Percentiles rank a stretch among this genome's conserved stretches.
phyloP scores from a whole-genome alignment of 2,888 invertebrate genomes.

The Strigamia maritima region DNA sequence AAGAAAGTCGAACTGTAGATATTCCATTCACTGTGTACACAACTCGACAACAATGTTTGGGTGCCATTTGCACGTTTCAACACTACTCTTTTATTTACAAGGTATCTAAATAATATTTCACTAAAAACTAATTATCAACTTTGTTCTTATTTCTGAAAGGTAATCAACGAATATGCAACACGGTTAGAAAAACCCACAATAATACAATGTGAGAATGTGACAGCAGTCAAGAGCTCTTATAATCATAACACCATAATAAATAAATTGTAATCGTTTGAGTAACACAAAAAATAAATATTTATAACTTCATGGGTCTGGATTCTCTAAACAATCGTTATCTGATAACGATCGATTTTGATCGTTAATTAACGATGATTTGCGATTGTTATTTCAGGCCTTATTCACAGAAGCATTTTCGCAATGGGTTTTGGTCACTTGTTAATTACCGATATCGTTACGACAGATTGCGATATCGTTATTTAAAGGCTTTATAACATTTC shows the following conservation, averaged over 20 bases:
- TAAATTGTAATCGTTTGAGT: too few species aligned
- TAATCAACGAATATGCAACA: neutral
- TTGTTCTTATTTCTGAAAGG: neutral
- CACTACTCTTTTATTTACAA: slow-evolving; percentile 90
- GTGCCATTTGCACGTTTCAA: slow-evolving; percentile 83
- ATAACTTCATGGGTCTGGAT: too few species aligned
- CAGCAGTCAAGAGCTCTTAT: neutral
- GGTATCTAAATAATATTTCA: slow-evolving; percentile 57
- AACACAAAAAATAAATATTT: too few species aligned
- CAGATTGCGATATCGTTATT: too few species aligned
- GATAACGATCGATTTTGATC: too few species aligned
- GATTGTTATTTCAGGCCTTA: too few species aligned
- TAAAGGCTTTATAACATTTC: too few species aligned
- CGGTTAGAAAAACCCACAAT: neutral
- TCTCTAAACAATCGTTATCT: too few species aligned
- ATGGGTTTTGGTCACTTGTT: too few species aligned
- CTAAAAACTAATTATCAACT: neutral
- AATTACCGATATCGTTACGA: too few species aligned
- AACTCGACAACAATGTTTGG: slow-evolving; percentile 80
- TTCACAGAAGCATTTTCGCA: too few species aligned
- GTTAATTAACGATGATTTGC: too few species aligned
- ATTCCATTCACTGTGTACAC: slow-evolving; percentile 80
- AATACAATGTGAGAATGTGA: neutral
- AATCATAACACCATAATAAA: neutral
- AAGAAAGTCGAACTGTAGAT: slow-evolving; percentile 74